These are phyloP conservation scores for Planiliza haematocheilus DNA, from an alignment of 2,113 vertebrate genomes.

Conservation along the genomic window DNA sequence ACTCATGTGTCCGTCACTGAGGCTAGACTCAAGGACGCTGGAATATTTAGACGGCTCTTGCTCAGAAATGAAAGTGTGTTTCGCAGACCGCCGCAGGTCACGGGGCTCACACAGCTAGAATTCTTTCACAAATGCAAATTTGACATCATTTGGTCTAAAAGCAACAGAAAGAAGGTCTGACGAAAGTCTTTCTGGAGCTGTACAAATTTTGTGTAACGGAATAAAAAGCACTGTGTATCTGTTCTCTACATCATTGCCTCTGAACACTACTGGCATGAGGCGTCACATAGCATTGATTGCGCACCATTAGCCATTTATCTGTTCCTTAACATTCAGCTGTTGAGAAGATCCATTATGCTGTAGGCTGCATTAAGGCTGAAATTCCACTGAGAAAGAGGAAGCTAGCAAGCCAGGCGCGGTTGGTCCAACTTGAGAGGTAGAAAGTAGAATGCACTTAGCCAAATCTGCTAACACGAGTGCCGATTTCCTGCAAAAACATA, in stretches of 20 bases:
- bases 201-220: not conserved
- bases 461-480: too few species aligned
- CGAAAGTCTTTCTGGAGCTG: not conserved
- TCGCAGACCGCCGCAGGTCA: not conserved
- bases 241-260: not conserved
- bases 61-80: slow-evolving; percentile 5
- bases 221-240: not conserved
- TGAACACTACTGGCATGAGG: too few species aligned
- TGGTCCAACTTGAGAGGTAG: too few species aligned
- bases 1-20: slow-evolving; percentile 40
- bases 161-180: not conserved
- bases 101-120: not conserved
- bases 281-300: too few species aligned
- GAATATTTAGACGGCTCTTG: slow-evolving; percentile 12
- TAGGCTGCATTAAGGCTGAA: too few species aligned
- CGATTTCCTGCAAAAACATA: too few species aligned
- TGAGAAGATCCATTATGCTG: too few species aligned
- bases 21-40: slow-evolving; percentile 20
- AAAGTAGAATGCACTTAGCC: too few species aligned
- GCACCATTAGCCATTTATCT: too few species aligned
- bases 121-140: not conserved
- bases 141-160: not conserved
- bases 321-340: too few species aligned
- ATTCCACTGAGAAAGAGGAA: too few species aligned
- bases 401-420: too few species aligned